Evolutionary conservation across 1,140 invertebrate genomes (phyloP).

Genomic region (Cryptotermes secundus): DNA sequence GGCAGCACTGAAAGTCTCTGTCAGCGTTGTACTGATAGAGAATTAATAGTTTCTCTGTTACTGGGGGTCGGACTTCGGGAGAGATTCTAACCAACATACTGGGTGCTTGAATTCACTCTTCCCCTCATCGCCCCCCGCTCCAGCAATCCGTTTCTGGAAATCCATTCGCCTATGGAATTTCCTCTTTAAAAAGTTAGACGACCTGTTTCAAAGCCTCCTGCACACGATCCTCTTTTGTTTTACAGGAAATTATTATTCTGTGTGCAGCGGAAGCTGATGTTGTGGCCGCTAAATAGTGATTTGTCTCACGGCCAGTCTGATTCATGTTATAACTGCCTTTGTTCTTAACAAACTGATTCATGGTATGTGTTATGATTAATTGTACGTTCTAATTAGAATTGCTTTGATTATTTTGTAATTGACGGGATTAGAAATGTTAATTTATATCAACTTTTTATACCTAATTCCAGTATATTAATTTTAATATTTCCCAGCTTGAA

Average conservation of each 20-base stretch:
- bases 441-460: neutral
- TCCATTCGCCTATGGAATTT: neutral
- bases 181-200: neutral
- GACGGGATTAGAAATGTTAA: neutral
- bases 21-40: no score
- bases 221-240: neutral
- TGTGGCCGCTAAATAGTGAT: neutral
- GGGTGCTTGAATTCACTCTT: neutral
- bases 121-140: neutral
- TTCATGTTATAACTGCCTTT: neutral
- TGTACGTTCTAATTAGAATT: neutral
- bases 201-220: neutral
- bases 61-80: no score
- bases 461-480: neutral
- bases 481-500: neutral
- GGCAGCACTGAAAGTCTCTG: no score
- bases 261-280: neutral
- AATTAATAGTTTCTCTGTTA: no score
- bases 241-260: neutral
- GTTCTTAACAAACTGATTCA: neutral
- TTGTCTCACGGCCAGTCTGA: neutral
- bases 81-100: no score
- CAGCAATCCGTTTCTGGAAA: neutral
- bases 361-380: neutral
- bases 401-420: neutral